phyloP scores from a whole-genome alignment of 2,113 vertebrate species.

The Piaya cayana region DNA sequence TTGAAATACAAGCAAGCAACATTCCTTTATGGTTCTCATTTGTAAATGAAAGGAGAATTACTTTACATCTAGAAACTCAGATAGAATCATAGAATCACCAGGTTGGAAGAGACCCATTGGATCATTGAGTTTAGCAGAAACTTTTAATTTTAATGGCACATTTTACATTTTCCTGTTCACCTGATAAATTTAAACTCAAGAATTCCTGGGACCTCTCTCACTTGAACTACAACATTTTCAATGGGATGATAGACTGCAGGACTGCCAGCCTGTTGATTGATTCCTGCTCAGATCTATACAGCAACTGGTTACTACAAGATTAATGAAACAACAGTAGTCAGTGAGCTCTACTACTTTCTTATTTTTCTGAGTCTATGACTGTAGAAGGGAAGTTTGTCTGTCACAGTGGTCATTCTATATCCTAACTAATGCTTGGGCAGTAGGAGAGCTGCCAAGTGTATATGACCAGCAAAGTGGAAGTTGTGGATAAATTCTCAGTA shows the following conservation, averaged over 20 bases:
- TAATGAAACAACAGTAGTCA: not conserved
- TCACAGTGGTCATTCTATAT: not conserved
- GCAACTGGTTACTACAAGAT: not conserved
- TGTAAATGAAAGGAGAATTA: not conserved
- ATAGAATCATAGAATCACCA: no score
- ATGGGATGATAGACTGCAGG: conserved; percentile 1
- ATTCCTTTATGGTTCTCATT: not conserved
- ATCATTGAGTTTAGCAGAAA: not conserved
- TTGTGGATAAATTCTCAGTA: not conserved
- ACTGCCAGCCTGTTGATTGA: not conserved
- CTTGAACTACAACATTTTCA: not conserved
- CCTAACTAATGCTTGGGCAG: not conserved
- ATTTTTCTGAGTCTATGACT: not conserved
- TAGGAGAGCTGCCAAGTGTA: not conserved
- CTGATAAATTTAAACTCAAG: not conserved
- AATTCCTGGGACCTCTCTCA: not conserved
- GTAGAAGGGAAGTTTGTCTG: not conserved
- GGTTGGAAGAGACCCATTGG: no score
- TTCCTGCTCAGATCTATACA: not conserved
- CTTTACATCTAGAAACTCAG: not conserved
- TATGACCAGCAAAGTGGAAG: not conserved
- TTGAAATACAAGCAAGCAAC: not conserved
- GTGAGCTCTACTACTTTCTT: not conserved
- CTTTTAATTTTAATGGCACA: not conserved
- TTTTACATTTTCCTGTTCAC: not conserved